Conservation (phyloP, 2,113 vertebrate genomes). For the Ornithorhynchus anatinus region DNA sequence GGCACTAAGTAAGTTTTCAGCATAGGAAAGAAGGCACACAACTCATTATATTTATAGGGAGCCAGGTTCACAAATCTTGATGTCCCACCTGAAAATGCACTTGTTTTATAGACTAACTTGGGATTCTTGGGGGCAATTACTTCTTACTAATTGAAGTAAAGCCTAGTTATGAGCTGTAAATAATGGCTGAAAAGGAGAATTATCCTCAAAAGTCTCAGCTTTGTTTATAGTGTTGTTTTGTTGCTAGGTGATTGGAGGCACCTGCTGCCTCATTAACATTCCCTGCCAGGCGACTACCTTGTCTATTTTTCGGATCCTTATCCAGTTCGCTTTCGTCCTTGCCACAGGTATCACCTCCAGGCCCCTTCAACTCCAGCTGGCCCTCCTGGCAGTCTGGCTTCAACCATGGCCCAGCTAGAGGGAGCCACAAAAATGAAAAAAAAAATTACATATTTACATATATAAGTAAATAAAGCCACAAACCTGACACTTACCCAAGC, state of each 20-base stretch:
- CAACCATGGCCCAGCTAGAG: slow-evolving; percentile 68
- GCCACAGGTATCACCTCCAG: slow-evolving; percentile 71
- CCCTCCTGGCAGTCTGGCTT: slow-evolving; percentile 71
- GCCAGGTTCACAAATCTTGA: slow-evolving; percentile 30
- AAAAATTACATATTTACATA: no score
- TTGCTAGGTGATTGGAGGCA: background rate
- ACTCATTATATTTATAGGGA: slow-evolving; percentile 54
- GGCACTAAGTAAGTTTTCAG: background rate
- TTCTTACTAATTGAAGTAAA: slow-evolving; percentile 26
- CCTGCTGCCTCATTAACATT: slow-evolving; percentile 35
- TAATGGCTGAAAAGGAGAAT: slow-evolving; percentile 2
- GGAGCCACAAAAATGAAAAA: slow-evolving; percentile 37
- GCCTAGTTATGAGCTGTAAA: background rate
- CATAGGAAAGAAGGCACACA: background rate
- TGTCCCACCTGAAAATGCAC: background rate
- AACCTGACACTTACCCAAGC: slow-evolving; percentile 37
- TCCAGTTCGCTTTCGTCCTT: slow-evolving; percentile 72
- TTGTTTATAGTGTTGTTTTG: background rate
- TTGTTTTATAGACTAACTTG: slow-evolving; percentile 1
- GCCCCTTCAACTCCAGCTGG: slow-evolving; percentile 73
- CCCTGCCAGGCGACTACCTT: slow-evolving; percentile 67
- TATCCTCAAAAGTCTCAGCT: background rate
- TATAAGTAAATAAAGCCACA: slow-evolving; percentile 23
- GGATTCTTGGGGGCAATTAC: slow-evolving; percentile 21
- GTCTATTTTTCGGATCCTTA: slow-evolving; percentile 73